Conservation (phyloP, 2,888 invertebrate genomes). For the Prosapia bicincta region DNA sequence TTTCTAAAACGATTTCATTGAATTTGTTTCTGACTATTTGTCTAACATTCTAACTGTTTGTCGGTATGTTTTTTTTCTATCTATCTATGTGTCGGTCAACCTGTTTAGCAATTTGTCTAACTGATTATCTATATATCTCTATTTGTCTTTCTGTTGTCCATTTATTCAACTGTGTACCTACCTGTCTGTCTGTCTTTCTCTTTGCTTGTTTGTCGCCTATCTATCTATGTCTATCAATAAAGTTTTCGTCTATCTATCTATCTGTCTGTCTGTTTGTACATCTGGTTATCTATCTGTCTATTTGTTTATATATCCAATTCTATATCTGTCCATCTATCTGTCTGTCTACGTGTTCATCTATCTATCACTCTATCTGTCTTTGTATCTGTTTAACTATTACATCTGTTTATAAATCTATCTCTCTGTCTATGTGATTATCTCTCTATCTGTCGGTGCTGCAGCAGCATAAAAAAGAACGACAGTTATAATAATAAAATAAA, state of each 20-base stretch:
- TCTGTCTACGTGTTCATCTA: not conserved
- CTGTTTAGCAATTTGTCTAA: not conserved
- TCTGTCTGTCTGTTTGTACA: not conserved
- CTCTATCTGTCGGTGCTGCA: not conserved
- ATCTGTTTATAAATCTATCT: not conserved
- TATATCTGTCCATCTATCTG: not conserved
- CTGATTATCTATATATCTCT: not conserved
- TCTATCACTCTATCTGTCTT: not conserved
- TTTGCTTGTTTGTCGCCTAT: not conserved
- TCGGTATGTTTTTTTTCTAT: not conserved
- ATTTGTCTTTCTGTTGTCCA: not conserved
- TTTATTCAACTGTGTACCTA: no score
- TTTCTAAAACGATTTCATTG: no score
- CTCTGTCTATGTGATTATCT: not conserved
- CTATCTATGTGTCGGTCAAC: not conserved
- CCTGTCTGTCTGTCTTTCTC: not conserved
- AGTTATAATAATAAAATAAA: no score
- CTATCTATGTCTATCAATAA: no score
- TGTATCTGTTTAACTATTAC: no score
- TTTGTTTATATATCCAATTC: not conserved
- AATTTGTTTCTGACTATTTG: not conserved
- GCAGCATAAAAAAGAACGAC: no score
- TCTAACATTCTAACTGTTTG: not conserved
- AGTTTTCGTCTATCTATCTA: not conserved
- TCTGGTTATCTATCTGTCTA: not conserved